Evolutionary conservation across 37 sponge, comb jelly and placozoan species (phyloP), one percentile per base, ranked within the genome.

Genomic region (Ephydatia muelleri): DNA sequence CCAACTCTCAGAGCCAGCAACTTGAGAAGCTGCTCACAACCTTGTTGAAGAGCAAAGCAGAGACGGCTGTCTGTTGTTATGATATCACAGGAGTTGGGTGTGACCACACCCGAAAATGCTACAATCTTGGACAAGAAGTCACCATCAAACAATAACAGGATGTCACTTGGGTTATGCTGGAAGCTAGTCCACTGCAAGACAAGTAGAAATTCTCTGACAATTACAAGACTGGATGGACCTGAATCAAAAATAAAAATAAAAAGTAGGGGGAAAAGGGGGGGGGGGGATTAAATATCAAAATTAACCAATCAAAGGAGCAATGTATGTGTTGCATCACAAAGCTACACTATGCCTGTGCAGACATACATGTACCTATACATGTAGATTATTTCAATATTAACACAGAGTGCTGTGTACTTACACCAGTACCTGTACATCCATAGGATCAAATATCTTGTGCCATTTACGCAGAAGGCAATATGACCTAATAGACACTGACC

Each of bases 131-230:
- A 6, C 38, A 75, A 87, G 74, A 87, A 29, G 69, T 80, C 69
- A 2, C 38, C 65, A 23, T 75, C 49, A 66, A 89, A 83, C 33
- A 89, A 65, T 49, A 89, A 72, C 64, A 71, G 84, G 28, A 89
- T 79, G 80, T 89, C 89, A 73, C 65, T 57, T 35, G 84, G 77
- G 1, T 89, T 75, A 26, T 83, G 79, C 16, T 49, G 28, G 67
- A 89, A 89, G 72, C 48, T 83, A 47, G 73, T 68, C 84, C 80
- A 83, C 73, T 83, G 84, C 29, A 89, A n/a, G 48, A 80, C 89
- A 34, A 89, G 39, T n/a, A 89, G 72, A 16, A 87, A 48, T 23
- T 74, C 68, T 16, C 87, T 66, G n/a, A 81, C 37, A 28, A 73
- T 3, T 6, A 9, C 43, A 43, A 43, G 43, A 6, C 43, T 9